Base-by-base conservation (phyloP, 1,140 invertebrate species). In the Aphidius gifuensis region DNA sequence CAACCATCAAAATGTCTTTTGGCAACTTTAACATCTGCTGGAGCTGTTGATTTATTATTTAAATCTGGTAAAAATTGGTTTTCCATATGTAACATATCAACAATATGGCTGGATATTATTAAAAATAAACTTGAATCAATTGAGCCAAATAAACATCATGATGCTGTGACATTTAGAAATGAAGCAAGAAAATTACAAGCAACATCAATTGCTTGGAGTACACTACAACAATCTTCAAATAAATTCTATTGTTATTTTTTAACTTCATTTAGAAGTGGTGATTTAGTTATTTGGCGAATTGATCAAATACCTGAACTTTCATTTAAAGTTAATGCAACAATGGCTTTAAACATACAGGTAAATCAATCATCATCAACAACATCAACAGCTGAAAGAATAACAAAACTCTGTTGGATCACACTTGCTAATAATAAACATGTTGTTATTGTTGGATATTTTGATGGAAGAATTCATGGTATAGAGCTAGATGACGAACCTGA, bases 231-330 rank as follows among this genome's bases (percentile, higher is more conserved):
- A 48, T 32, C 49, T n/a, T 9, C 11, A 32, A 23, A 58, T 5
- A 21, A 32, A n/a, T 46, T 38, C 6, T 79, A 69, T 68, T 72
- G 74, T 32, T 80, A 76, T 58, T 64, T 81, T 5, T 64, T 68
- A 1, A 65, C 71, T n/a, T 71, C 72, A 21, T 77, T 76, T 60
- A 57, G 69, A 11, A 78, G 69, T 59, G 68, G 66, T 7, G 77
- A 80, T 44, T 50, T 81, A 61, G 65, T 68, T 0, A 62, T 81
- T 40, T 80, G 74, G 71, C 74, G 70, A 71, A 58, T 81, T 38
- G 40, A 65, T 32, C 66, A 54, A 53, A 38, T 78, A 8, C 38
- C 47, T 5, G 64, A 74, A 53, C 62, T 65, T 7, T 61, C 9
- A 39, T 32, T 32, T 32, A 2, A 32, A 32, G 4, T 32, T 32